Base-by-base conservation (phyloP, 2,797 vertebrate species). In the Masticophis lateralis region DNA sequence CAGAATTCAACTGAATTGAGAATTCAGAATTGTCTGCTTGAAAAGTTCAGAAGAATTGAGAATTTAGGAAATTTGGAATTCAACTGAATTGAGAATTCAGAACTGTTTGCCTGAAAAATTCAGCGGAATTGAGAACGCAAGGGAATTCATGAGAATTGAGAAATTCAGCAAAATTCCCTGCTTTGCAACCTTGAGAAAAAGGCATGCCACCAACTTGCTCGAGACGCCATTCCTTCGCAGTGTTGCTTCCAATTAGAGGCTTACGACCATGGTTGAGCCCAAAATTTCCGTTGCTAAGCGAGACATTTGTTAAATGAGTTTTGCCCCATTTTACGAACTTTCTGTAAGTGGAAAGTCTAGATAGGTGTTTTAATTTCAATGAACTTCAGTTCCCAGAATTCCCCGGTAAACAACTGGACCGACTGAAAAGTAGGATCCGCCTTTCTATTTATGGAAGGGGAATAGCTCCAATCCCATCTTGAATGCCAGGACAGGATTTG, bases 401-500 rank as follows among this genome's bases (percentile, higher is more conserved):
- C 60, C 60, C 22, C 0, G 3, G 3, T 10, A 27, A 22, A 12
- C 91, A 89, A 94, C 94, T 47, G 93, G 89, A 89, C n/a, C 51
- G 66, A 2, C 20, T n/a, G 87, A 59, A 93, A 88, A 96, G 90
- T 94, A 66, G 95, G 90, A 91, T 51, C 11, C 16, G 83, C 0
- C 13, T 95, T 94, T 94, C 95, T 96, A 43, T 43, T 63, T 8
- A 93, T 91, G 93, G 28, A 88, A 95, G 93, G 87, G 37, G 8
- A 9, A 55, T 13, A 28, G 27, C 11, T 79, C 86, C 91, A 66
- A 93, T 91, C 37, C 89, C 53, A 9, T 3, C 27, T 14, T 9
- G 4, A 90, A 87, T 83, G 83, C 16, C 57, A 86, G 95, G 91
- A 95, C 93, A 91, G 10, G 53, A 79, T 91, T 93, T 60, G 37